Conservation (phyloP, 2,888 invertebrate species). For the Latrodectus hesperus region DNA sequence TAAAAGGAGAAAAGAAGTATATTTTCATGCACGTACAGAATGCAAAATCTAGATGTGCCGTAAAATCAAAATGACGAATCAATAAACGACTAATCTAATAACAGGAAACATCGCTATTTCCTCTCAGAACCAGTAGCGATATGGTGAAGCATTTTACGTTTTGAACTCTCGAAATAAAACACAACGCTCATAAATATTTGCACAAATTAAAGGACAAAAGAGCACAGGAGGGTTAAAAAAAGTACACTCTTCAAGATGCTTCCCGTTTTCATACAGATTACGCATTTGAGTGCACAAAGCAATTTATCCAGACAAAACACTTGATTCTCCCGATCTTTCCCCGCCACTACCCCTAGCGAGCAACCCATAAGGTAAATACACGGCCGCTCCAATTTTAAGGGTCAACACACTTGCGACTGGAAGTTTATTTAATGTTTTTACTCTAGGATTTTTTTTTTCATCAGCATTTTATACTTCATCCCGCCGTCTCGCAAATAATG, state of each 20-base stretch:
- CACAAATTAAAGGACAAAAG: neutral
- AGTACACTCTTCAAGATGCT: neutral
- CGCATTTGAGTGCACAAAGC: slow-evolving; percentile 4
- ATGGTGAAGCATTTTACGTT: too few relatives aligned
- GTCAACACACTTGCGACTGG: slow-evolving; percentile 30
- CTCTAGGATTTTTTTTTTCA: neutral
- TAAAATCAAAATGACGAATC: too few relatives aligned
- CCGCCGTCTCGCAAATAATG: slow-evolving; percentile 42
- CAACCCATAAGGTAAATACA: slow-evolving; percentile 41
- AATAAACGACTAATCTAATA: too few relatives aligned
- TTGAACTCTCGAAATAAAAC: too few relatives aligned
- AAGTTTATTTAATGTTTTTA: slow-evolving; percentile 53
- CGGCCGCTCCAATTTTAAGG: slow-evolving; percentile 30
- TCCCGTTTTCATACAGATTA: neutral
- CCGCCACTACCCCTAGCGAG: neutral
- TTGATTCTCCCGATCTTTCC: neutral
- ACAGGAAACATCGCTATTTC: too few relatives aligned
- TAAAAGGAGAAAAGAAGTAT: too few relatives aligned
- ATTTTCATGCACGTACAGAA: too few relatives aligned
- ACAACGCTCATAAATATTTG: neutral
- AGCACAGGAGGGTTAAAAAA: neutral
- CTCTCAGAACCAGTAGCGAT: too few relatives aligned
- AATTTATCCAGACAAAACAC: slow-evolving; percentile 34
- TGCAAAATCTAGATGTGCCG: too few relatives aligned
- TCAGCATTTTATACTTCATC: slow-evolving; percentile 11